These are phyloP conservation scores for Knipowitschia caucasica DNA, from an alignment of 2,797 vertebrate genomes.

Conservation along the genomic window DNA sequence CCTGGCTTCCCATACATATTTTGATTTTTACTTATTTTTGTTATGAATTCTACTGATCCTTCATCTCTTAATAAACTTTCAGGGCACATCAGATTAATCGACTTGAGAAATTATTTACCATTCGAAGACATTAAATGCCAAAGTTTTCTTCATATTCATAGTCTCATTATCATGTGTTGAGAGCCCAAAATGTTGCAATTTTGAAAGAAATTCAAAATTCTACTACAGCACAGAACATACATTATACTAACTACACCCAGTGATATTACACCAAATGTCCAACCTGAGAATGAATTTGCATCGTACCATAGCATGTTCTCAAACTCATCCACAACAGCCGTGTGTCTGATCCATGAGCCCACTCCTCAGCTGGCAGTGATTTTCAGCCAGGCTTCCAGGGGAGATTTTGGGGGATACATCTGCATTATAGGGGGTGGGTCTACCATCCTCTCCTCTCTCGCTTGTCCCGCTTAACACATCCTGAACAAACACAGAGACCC, in stretches of 20 bases:
- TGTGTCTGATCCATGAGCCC: constrained; percentile 48
- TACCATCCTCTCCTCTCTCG: constrained; percentile 36
- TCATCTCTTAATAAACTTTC: too few relatives aligned
- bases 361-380: constrained; percentile 72
- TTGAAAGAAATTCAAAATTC: background rate
- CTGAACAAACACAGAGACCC: constrained; percentile 62
- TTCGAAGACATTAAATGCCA: too few relatives aligned
- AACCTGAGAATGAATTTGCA: background rate
- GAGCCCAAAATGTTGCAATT: too few relatives aligned
- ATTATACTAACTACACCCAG: too few relatives aligned
- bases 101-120: too few relatives aligned
- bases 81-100: too few relatives aligned
- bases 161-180: too few relatives aligned
- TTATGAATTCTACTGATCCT: too few relatives aligned
- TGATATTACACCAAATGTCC: background rate
- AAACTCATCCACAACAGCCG: constrained; percentile 33
- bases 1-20: too few relatives aligned
- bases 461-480: constrained; percentile 52
- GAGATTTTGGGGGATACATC: constrained; percentile 27
- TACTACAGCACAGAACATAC: too few relatives aligned
- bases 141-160: too few relatives aligned
- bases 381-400: constrained; percentile 55
- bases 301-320: constrained; percentile 2
- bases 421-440: constrained; percentile 1
- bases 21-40: too few relatives aligned